phyloP scores from a whole-genome alignment of 2,888 invertebrate species.

The Conistra vaccinii region DNA sequence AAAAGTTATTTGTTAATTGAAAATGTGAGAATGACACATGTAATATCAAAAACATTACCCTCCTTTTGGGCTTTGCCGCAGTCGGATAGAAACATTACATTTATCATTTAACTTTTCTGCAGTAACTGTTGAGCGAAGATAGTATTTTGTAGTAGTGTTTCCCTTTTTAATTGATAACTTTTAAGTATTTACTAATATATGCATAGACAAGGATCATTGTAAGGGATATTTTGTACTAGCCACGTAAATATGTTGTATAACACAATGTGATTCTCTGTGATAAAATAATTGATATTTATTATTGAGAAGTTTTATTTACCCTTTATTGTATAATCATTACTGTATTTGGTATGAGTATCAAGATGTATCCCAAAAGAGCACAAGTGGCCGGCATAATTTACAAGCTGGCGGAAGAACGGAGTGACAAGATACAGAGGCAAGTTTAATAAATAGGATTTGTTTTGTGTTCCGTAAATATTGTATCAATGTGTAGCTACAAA shows the following conservation, averaged over 20 bases:
- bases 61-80: not conserved
- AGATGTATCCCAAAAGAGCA: not conserved
- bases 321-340: not conserved
- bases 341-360: not conserved
- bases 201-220: slow-evolving; percentile 81
- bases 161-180: slow-evolving; percentile 75
- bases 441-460: not conserved
- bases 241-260: slow-evolving; percentile 90
- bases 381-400: not conserved
- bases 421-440: not conserved
- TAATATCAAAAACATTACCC: not conserved
- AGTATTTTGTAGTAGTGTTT: slow-evolving; percentile 82
- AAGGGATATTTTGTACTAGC: slow-evolving; percentile 89
- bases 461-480: no score
- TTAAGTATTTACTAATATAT: slow-evolving; percentile 72
- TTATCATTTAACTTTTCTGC: slow-evolving; percentile 43
- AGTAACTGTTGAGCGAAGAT: slow-evolving; percentile 73
- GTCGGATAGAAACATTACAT: not conserved
- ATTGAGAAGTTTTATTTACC: slow-evolving; percentile 77
- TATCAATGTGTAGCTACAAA: no score
- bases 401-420: not conserved
- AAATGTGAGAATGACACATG: not conserved
- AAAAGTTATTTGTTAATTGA: slow-evolving; percentile 25
- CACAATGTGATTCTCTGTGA: slow-evolving; percentile 91
- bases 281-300: slow-evolving; percentile 90